Evolutionary conservation across 30 jellyfish, hydroid and myxozoan species (phyloP).

Genomic region (Calvadosia cruxmelitensis): DNA sequence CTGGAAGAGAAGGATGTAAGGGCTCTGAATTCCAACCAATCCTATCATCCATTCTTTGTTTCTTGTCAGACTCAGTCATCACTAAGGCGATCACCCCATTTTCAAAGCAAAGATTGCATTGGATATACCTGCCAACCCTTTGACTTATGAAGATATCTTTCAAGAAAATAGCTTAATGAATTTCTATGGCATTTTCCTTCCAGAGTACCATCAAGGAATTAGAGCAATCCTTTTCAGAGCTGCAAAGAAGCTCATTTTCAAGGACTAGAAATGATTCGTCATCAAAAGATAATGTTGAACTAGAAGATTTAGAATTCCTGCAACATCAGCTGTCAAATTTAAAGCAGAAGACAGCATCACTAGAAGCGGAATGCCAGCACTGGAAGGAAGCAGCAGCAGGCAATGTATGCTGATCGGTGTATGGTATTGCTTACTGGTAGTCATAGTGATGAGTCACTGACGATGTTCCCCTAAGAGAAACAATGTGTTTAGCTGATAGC

Average conservation of each 20-base stretch:
- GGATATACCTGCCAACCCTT: no score
- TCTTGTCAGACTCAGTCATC: no score
- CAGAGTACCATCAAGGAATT: conserved; percentile 31
- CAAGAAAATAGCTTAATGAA: no score
- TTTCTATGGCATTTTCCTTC: no score
- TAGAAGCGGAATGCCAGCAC: conserved; percentile 31
- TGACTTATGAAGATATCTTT: no score
- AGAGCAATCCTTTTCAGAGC: conserved; percentile 24
- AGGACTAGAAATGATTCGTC: conserved; percentile 22
- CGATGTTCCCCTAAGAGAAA: no score
- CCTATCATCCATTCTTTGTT: no score
- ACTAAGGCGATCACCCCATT: no score
- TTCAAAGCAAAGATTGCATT: no score
- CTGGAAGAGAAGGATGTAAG: conserved; percentile 38
- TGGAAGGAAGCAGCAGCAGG: conserved; percentile 53
- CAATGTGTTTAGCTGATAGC: no score
- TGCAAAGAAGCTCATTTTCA: conserved; percentile 1
- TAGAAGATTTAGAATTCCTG: conserved; percentile 42
- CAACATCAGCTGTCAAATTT: conserved; percentile 19
- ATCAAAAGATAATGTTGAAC: conserved; percentile 37
- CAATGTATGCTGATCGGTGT: conserved; percentile 11
- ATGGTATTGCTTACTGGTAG: no score
- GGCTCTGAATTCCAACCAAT: background rate
- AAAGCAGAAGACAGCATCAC: conserved; percentile 18
- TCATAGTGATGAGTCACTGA: no score